A percentile compares a stretch with the other conserved stretches of the same genome.
Conservation (phyloP, 2,113 vertebrate species). For the Ptychochromis oligacanthus region DNA sequence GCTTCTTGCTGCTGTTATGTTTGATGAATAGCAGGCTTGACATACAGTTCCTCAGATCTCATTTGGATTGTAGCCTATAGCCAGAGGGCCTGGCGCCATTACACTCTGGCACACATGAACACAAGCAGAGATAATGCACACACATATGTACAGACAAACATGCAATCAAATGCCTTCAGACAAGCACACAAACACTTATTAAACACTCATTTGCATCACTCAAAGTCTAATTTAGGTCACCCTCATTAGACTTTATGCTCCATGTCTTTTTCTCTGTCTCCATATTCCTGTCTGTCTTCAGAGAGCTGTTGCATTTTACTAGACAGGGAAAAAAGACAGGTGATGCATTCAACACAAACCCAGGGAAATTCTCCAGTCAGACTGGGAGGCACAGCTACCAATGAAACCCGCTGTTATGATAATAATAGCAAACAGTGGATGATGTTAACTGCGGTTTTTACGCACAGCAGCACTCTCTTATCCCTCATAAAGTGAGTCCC, state of each 20-base stretch:
- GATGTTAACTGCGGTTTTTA: constrained; percentile 24
- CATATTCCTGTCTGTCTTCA: neutral
- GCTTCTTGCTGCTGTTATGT: constrained; percentile 53
- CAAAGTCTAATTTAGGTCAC: constrained; percentile 57
- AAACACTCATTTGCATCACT: constrained; percentile 49
- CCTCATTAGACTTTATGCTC: constrained; percentile 1
- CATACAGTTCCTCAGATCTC: constrained; percentile 64
- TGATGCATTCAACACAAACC: neutral
- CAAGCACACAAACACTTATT: constrained; percentile 42
- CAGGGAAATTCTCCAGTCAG: neutral
- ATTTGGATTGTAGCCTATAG: constrained; percentile 65
- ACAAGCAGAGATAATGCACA: neutral
- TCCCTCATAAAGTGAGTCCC: constrained; percentile 51
- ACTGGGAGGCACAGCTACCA: neutral
- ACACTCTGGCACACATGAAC: constrained; percentile 12
- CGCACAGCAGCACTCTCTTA: neutral
- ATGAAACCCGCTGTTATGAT: constrained; percentile 13
- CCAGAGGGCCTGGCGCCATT: constrained; percentile 52
- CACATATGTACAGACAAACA: constrained; percentile 11
- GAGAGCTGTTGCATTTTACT: constrained; percentile 3
- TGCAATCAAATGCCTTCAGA: constrained; percentile 25
- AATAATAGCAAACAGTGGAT: constrained; percentile 27
- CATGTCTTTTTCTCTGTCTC: neutral
- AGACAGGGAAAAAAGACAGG: neutral
- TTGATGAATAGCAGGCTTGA: constrained; percentile 70